A percentile compares a stretch with the other conserved stretches of the same genome.
These are phyloP conservation scores for Xenentodon cancila DNA, from an alignment of 2,797 vertebrate species.

Conservation along the genomic window DNA sequence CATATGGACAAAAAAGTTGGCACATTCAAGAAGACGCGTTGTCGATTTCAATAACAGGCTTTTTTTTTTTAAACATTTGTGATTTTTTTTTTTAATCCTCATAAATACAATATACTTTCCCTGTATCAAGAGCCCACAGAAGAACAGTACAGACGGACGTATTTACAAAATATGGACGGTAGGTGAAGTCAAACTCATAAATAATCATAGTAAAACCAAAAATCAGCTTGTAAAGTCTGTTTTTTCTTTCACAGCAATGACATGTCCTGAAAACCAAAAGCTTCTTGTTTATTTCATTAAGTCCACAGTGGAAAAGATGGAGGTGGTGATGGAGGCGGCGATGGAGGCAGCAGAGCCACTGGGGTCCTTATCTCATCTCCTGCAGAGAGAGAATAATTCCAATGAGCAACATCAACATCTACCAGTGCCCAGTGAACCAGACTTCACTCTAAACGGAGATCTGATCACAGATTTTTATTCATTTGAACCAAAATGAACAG, in stretches of 20 bases:
- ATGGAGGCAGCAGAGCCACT: constrained; percentile 29
- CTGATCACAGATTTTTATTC: no score
- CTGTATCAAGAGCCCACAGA: constrained; percentile 79
- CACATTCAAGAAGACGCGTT: constrained; percentile 84
- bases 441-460: not conserved
- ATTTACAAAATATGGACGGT: constrained; percentile 80
- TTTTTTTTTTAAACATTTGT: constrained; percentile 53
- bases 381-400: constrained; percentile 30
- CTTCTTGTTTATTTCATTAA: constrained; percentile 38
- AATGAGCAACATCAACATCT: not conserved
- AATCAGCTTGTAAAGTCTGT: constrained; percentile 64
- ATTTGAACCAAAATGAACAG: no score
- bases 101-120: constrained; percentile 88
- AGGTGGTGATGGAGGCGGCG: constrained; percentile 55
- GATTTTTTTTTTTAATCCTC: constrained; percentile 62
- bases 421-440: not conserved
- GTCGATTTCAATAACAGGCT: constrained; percentile 60
- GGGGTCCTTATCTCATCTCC: constrained; percentile 83
- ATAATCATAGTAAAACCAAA: constrained; percentile 76
- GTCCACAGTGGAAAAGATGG: constrained; percentile 56
- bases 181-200: constrained; percentile 77
- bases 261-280: constrained; percentile 54
- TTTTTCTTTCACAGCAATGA: constrained; percentile 62
- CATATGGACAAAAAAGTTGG: constrained; percentile 82
- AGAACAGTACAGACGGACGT: constrained; percentile 82